These are phyloP conservation scores for Charina bottae DNA, from an alignment of 2,113 vertebrate species.

Conservation along the genomic window DNA sequence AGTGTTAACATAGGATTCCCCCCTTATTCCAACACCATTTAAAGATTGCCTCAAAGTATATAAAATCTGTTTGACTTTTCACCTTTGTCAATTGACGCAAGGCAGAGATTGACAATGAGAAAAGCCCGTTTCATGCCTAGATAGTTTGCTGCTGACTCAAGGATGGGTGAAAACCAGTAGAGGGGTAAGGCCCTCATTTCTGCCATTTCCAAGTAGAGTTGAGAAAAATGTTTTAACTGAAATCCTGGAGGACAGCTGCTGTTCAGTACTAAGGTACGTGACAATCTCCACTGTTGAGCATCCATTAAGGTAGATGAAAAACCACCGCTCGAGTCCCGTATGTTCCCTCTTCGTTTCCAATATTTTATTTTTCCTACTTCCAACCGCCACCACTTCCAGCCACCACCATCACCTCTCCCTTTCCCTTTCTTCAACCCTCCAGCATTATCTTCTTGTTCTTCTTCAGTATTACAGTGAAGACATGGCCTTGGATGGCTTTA, in stretches of 20 bases:
- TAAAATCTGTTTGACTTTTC: not conserved
- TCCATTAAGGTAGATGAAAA: no score
- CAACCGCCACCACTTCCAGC: not conserved
- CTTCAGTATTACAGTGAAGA: not conserved
- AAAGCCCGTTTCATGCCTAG: not conserved
- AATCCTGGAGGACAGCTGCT: not conserved
- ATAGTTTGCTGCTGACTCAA: not conserved
- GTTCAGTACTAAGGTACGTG: not conserved
- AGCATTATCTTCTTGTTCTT: not conserved
- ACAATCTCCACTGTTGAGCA: no score
- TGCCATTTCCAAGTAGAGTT: not conserved
- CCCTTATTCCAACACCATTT: not conserved
- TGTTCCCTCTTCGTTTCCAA: not conserved
- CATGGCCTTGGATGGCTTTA: no score
- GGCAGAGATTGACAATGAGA: not conserved
- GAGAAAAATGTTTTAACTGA: not conserved
- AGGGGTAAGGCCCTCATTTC: not conserved
- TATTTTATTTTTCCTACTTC: not conserved
- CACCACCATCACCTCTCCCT: not conserved
- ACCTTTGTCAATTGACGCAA: not conserved
- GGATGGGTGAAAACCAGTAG: not conserved
- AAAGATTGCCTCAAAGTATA: not conserved
- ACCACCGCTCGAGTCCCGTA: no score
- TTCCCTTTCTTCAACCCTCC: not conserved
- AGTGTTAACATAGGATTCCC: not conserved